phyloP scores from a whole-genome alignment of 2,888 invertebrate genomes.

The Hirtodrosophila duncani region DNA sequence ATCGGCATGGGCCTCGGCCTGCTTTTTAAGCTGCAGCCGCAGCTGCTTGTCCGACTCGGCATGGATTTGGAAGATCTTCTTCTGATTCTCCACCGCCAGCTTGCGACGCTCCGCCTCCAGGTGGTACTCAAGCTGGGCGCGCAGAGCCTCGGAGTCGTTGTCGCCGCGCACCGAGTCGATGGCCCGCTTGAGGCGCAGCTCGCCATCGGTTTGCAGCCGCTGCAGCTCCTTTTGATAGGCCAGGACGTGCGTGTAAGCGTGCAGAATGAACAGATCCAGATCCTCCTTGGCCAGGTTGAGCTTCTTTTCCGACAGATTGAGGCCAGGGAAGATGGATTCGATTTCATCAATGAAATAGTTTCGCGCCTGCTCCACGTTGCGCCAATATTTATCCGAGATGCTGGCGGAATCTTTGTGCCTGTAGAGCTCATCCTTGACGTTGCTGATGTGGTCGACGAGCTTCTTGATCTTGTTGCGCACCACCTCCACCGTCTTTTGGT shows the following conservation, averaged over 20 bases:
- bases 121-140: slow-evolving; percentile 83
- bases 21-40: slow-evolving; percentile 88
- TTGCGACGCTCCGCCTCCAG: slow-evolving; percentile 84
- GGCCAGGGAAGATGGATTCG: slow-evolving; percentile 85
- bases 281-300: slow-evolving; percentile 82
- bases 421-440: slow-evolving; percentile 81
- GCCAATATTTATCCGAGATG: slow-evolving; percentile 89
- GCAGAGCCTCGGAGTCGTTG: slow-evolving; percentile 80
- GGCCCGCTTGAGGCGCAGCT: slow-evolving; percentile 82
- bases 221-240: slow-evolving; percentile 88
- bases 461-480: slow-evolving; percentile 81
- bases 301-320: slow-evolving; percentile 84
- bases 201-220: slow-evolving; percentile 83
- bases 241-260: slow-evolving; percentile 87
- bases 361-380: slow-evolving; percentile 83
- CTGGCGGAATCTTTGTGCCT: slow-evolving; percentile 80
- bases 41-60: slow-evolving; percentile 85
- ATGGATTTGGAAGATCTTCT: slow-evolving; percentile 82
- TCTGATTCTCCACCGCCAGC: slow-evolving; percentile 85
- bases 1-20: slow-evolving; percentile 91
- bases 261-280: slow-evolving; percentile 87
- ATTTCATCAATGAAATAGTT: slow-evolving; percentile 83
- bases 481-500: slow-evolving; percentile 79
- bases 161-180: slow-evolving; percentile 82
- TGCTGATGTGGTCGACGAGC: slow-evolving; percentile 81